A percentile compares a stretch with the other conserved stretches of the same genome.
Conservation (phyloP, 2,797 vertebrate genomes). For the Gallinago solitaria region DNA sequence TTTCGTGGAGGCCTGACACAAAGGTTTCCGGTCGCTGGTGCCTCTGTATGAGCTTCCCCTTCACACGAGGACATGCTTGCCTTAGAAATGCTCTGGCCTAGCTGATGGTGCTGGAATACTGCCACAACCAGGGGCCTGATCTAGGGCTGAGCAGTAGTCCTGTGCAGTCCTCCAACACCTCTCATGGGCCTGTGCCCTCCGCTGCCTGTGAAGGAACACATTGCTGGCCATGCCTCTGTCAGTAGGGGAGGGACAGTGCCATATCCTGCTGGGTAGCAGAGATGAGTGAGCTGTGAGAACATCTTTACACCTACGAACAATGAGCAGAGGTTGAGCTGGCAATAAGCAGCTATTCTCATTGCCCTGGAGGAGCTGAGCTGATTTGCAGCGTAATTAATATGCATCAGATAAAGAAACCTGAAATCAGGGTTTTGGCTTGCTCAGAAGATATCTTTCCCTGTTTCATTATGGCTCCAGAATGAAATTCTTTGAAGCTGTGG, state of each 20-base stretch:
- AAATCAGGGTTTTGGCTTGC: slow-evolving; percentile 10
- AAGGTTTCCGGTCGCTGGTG: background rate
- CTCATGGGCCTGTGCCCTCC: background rate
- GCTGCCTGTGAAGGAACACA: background rate
- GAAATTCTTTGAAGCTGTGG: background rate
- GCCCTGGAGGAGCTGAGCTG: slow-evolving; percentile 26
- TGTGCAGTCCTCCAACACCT: background rate
- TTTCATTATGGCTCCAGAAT: background rate
- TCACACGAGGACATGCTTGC: background rate
- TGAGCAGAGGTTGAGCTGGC: slow-evolving; percentile 40
- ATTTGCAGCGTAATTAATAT: slow-evolving; percentile 49
- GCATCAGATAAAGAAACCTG: slow-evolving; percentile 36
- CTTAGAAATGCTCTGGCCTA: background rate
- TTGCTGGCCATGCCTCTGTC: background rate
- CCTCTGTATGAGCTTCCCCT: background rate
- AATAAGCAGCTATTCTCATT: slow-evolving; percentile 6
- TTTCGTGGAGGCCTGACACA: background rate
- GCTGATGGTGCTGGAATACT: background rate
- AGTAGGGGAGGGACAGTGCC: background rate
- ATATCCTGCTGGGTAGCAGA: background rate
- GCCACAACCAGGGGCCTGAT: background rate
- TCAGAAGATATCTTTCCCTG: slow-evolving; percentile 11
- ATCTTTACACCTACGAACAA: slow-evolving; percentile 16
- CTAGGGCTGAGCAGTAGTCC: background rate
- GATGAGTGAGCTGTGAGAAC: background rate